Evolutionary conservation across 2,797 vertebrate genomes (phyloP), one percentile per base, ranked within the genome.

Genomic region (Smutsia gigantea): DNA sequence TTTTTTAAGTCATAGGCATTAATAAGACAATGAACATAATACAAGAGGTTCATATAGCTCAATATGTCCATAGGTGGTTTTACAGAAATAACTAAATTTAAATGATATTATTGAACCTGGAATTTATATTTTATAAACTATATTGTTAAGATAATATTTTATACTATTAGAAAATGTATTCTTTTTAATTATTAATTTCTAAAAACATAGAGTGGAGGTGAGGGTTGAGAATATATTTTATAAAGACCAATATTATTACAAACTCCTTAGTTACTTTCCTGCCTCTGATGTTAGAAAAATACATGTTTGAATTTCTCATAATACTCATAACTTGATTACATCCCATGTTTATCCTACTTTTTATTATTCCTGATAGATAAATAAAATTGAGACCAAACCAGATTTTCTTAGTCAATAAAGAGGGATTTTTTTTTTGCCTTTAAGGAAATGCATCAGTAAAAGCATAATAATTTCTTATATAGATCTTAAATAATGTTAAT

Each of bases 391-490:
- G 0, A 51, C 1, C n/a, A 88, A 69, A 64, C 18, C 23, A 64
- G 1, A 69, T 42, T 66, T 63, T 71, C 77, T 90, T n/a, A 81
- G 55, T 61, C 25, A 93, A 64, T 88, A 66, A 71, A 71, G 1
- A 66, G 0, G 9, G 7, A 31, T 0, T 3, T 25, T 90, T 81
- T 83, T 74, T 3, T 51, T 95, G n/a, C 9, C 14, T 83, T 91
- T 83, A 72, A 12, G 21, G 51, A 83, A 93, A 94, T 10, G 91
- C 82, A 75, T 66, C 8, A 39, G 14, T 93, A 75, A 55, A 90
- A 68, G 17, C 85, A 21, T 61, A 89, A 74, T 37, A 68, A 34
- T 34, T 79, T 1, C 23, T 15, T 71, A 25, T 29, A 13, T 10
- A 21, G 27, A 37, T 46, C 15, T 90, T 75, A 37, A 27, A 69